Conservation (phyloP, 2,888 invertebrate genomes). For the Eristalis intricaria region DNA sequence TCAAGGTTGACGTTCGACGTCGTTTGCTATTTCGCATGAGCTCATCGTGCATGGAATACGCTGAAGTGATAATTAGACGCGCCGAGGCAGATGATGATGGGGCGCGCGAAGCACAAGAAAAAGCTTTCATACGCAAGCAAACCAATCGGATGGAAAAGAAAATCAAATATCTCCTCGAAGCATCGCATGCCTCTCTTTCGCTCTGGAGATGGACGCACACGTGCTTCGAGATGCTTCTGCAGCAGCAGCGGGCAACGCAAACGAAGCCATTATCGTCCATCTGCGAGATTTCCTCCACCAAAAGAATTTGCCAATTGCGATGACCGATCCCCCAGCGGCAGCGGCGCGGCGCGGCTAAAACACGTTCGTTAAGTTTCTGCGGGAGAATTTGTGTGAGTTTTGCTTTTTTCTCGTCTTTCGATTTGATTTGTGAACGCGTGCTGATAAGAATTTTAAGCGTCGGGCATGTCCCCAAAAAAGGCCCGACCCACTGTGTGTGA, state of each 20-base stretch:
- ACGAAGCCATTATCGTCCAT: not conserved
- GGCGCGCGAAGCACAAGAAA: not conserved
- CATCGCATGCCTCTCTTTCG: not conserved
- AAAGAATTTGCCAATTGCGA: not conserved
- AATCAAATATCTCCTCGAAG: not conserved
- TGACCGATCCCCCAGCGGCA: not conserved
- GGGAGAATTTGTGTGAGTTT: too few relatives aligned
- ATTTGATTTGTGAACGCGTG: not conserved
- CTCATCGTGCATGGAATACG: slow-evolving; percentile 65
- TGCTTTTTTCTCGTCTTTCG: not conserved
- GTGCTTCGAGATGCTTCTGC: slow-evolving; percentile 5
- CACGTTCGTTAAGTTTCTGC: not conserved
- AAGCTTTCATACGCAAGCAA: slow-evolving; percentile 20
- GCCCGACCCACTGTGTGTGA: not conserved
- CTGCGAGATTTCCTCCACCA: not conserved
- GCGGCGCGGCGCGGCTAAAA: too few relatives aligned
- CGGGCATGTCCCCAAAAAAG: slow-evolving; percentile 11
- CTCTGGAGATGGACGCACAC: not conserved
- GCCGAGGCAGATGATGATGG: slow-evolving; percentile 16
- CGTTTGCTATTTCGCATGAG: slow-evolving; percentile 61
- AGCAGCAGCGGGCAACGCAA: not conserved
- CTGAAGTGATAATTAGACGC: slow-evolving; percentile 54
- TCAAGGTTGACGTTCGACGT: slow-evolving; percentile 65
- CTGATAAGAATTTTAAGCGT: slow-evolving; percentile 29
- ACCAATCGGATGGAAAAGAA: not conserved